These are phyloP conservation scores for Drosophila saltans DNA, from an alignment of 1,140 invertebrate genomes.

Conservation along the genomic window DNA sequence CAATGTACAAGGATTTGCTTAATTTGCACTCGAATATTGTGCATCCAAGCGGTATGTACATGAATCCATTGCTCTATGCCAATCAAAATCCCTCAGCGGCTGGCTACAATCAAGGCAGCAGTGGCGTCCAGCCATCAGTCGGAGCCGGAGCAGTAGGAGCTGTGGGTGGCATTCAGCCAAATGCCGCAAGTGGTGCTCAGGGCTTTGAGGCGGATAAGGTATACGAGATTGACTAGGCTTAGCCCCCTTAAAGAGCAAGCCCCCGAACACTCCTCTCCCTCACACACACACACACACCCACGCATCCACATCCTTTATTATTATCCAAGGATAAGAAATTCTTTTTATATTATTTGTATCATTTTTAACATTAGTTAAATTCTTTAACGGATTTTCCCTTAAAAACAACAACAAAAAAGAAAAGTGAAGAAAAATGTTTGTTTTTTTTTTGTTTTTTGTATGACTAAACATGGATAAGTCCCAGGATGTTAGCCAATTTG, in stretches of 20 bases:
- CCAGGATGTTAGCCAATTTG: constrained; percentile 1
- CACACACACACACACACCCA: not conserved
- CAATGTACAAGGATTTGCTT: constrained; percentile 79
- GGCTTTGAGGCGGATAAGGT: constrained; percentile 76
- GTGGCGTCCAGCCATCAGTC: constrained; percentile 73
- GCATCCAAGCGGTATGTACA: constrained; percentile 79
- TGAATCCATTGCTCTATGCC: constrained; percentile 80
- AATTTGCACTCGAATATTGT: constrained; percentile 68
- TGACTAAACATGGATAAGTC: not conserved
- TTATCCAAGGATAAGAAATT: constrained; percentile 7
- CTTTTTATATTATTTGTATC: constrained; percentile 26
- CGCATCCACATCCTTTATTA: constrained; percentile 1
- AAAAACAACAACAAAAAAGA: not conserved
- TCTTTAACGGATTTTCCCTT: not conserved
- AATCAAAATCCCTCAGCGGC: constrained; percentile 77
- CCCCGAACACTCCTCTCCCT: not conserved
- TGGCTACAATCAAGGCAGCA: constrained; percentile 64
- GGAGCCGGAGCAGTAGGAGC: constrained; percentile 12
- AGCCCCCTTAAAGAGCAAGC: not conserved
- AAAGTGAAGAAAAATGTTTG: not conserved
- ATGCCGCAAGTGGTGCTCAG: constrained; percentile 25
- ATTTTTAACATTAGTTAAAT: constrained; percentile 1
- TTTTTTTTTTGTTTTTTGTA: not conserved
- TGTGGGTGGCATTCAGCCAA: constrained; percentile 12
- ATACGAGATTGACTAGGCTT: constrained; percentile 79